Evolutionary conservation across 2,797 vertebrate species (phyloP).

Genomic region (Myripristis jacobus): DNA sequence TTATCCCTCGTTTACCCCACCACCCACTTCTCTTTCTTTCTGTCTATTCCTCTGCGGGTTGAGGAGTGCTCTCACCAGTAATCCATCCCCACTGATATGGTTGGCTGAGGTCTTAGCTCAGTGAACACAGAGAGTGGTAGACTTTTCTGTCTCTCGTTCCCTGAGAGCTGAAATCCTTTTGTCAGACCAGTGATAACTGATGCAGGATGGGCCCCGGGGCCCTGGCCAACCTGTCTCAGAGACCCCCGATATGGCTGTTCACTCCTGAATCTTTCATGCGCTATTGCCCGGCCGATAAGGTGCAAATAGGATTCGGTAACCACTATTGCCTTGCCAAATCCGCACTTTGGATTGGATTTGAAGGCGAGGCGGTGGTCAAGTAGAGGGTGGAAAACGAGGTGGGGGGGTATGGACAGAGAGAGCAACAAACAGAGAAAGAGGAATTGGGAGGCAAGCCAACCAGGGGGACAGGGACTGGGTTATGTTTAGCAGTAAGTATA

Average conservation of each 20-base stretch:
- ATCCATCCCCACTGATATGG: slow-evolving; percentile 58
- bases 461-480: neutral
- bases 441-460: neutral
- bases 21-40: slow-evolving; percentile 25
- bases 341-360: slow-evolving; percentile 47
- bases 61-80: slow-evolving; percentile 57
- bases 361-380: neutral
- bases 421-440: neutral
- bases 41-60: slow-evolving; percentile 34
- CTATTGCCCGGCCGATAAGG: slow-evolving; percentile 60
- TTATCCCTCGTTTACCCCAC: slow-evolving; percentile 24
- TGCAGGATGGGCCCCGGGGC: slow-evolving; percentile 48
- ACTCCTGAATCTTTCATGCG: slow-evolving; percentile 64
- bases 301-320: slow-evolving; percentile 63
- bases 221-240: slow-evolving; percentile 44
- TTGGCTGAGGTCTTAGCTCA: slow-evolving; percentile 55
- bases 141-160: slow-evolving; percentile 29
- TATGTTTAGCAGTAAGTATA: slow-evolving; percentile 6
- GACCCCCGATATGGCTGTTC: slow-evolving; percentile 43
- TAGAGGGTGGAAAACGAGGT: neutral
- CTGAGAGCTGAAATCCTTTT: slow-evolving; percentile 56
- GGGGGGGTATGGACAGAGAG: slow-evolving; percentile 14
- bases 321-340: slow-evolving; percentile 54
- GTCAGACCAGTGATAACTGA: slow-evolving; percentile 54
- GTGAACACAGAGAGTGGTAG: slow-evolving; percentile 42